Conservation (phyloP, 2,113 vertebrate genomes). For the Clupea harengus region DNA sequence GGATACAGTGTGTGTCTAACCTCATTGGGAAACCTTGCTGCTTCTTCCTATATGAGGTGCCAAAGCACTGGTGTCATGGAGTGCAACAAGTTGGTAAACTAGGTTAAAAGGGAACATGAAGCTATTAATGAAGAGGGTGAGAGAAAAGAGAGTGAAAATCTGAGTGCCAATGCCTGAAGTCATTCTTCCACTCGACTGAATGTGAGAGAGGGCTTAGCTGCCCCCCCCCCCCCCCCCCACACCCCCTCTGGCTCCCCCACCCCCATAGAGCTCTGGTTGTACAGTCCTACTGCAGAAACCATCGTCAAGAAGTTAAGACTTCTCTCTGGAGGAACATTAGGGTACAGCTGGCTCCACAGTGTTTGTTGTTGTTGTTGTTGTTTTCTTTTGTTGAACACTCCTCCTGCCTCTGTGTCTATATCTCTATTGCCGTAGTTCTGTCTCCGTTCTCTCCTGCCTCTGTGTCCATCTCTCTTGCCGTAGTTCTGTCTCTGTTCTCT, state of each 20-base stretch:
- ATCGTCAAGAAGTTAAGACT: not conserved
- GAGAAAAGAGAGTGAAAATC: not conserved
- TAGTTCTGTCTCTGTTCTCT: not conserved
- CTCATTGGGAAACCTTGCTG: not conserved
- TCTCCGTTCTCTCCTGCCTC: not conserved
- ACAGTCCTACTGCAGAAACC: not conserved
- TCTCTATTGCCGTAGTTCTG: not conserved
- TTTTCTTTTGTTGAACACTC: not conserved
- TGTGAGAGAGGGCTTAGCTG: not conserved
- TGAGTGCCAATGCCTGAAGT: conserved; percentile 10
- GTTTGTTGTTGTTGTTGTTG: not conserved
- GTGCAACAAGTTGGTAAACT: not conserved
- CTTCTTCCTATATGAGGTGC: not conserved
- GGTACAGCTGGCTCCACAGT: not conserved
- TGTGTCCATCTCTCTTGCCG: not conserved
- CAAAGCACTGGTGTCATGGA: not conserved
- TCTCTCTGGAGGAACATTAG: not conserved
- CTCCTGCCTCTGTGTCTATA: not conserved
- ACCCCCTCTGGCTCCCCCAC: not conserved
- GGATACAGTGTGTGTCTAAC: not conserved
- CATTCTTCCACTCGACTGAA: conserved; percentile 15
- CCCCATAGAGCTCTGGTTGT: not conserved
- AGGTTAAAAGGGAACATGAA: conserved; percentile 17
- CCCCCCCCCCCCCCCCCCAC: not conserved
- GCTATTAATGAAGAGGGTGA: not conserved